Evolutionary conservation across 1,140 invertebrate genomes (phyloP).

Genomic region (Bombus ignitus): DNA sequence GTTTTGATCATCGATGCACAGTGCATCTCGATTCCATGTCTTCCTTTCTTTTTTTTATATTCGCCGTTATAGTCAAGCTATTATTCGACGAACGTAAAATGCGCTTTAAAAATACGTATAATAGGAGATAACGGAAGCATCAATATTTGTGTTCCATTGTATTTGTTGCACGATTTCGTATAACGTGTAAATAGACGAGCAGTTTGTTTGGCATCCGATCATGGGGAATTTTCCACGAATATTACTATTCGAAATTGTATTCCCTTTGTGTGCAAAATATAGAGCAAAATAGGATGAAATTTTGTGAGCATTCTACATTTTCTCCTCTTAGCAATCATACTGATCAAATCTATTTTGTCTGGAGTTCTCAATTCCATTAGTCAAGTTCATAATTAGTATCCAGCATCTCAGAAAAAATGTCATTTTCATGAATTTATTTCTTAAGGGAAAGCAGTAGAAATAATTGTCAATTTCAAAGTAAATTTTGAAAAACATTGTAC

Average conservation of each 20-base stretch:
- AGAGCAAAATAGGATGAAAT: neutral
- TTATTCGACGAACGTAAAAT: constrained; percentile 3
- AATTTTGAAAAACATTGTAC: neutral
- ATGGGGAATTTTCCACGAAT: neutral
- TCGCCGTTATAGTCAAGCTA: neutral
- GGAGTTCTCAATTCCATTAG: no score
- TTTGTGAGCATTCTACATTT: no score
- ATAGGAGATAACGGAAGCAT: constrained; percentile 30
- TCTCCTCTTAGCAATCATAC: no score
- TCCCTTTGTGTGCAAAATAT: neutral
- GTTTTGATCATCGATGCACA: constrained; percentile 21
- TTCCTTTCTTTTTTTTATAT: neutral
- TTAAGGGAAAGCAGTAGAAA: neutral
- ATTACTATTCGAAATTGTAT: neutral
- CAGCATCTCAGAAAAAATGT: no score
- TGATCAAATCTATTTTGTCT: no score
- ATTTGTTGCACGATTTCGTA: constrained; percentile 15
- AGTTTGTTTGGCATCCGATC: neutral
- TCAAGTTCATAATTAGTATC: no score
- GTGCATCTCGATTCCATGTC: neutral
- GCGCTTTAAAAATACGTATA: constrained; percentile 25
- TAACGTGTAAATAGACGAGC: neutral
- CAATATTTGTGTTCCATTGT: constrained; percentile 42
- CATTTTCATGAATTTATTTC: neutral
- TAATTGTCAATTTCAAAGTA: neutral